Conservation (phyloP, 2,113 vertebrate species). For the Brachyistius frenatus region DNA sequence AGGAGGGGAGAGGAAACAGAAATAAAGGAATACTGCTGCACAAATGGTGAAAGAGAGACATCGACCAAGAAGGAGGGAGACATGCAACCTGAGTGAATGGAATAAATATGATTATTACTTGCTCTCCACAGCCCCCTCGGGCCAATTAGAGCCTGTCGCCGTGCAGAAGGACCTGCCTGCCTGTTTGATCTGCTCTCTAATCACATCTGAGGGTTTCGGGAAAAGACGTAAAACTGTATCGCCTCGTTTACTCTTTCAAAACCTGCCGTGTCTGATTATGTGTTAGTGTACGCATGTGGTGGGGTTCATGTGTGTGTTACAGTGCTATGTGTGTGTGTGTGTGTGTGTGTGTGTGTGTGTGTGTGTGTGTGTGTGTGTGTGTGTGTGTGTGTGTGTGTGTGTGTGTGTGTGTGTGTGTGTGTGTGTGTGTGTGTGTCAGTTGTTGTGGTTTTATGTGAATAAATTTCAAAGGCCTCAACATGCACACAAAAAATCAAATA, state of each 20-base stretch:
- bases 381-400: not conserved
- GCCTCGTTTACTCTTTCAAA: slow-evolving; percentile 36
- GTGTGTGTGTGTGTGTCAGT: too few species aligned
- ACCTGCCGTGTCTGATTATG: slow-evolving; percentile 28
- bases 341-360: slow-evolving; percentile 1
- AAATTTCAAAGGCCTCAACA: not conserved
- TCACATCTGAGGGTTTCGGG: slow-evolving; percentile 55
- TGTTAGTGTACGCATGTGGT: slow-evolving; percentile 22
- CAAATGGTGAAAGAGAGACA: slow-evolving; percentile 18
- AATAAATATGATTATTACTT: slow-evolving; percentile 49
- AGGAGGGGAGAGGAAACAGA: not conserved
- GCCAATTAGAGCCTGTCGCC: slow-evolving; percentile 42
- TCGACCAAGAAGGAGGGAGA: slow-evolving; percentile 4
- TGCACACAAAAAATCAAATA: not conserved
- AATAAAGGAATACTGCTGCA: not conserved
- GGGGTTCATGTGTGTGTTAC: not conserved
- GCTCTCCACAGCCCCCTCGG: slow-evolving; percentile 1
- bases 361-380: not conserved
- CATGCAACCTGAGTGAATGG: slow-evolving; percentile 21
- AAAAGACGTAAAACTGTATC: slow-evolving; percentile 26
- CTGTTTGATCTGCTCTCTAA: slow-evolving; percentile 59
- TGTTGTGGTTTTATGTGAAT: slow-evolving; percentile 7
- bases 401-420: slow-evolving; percentile 2
- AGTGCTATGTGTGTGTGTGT: not conserved
- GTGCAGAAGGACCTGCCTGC: slow-evolving; percentile 35